Base-by-base conservation (phyloP, 2,797 vertebrate species). In the Toxotes lorentzi region DNA sequence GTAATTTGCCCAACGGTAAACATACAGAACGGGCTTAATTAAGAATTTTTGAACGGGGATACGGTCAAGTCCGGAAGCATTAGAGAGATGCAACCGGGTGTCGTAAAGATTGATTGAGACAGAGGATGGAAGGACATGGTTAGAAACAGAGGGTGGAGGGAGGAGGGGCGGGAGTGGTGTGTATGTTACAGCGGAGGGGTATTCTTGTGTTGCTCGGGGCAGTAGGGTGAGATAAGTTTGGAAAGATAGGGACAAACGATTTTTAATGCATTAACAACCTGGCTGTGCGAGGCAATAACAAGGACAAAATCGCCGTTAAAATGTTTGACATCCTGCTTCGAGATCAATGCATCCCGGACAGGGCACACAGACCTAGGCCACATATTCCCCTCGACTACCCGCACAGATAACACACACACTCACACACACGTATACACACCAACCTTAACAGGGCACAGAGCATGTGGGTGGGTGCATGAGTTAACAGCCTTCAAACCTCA, bases 1-100 rank as follows among this genome's bases (percentile, higher is more conserved):
- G 97, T 96, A 97, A 97, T 97, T 98, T 96, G 96, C 96, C 96
- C 96, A 97, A 98, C 96, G 95, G 98, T 98, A 99, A 99, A 99
- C 97, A 99, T 95, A 98, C 97, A 97, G 96, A 96, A 96, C 92
- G 94, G 96, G 97, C 96, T 99, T 98, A 98, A 99, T 99, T 98
- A 98, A 98, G 97, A 99, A 97, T 97, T 99, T 99, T 98, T 97
- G 96, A 99, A 96, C 96, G 96, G 96, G 97, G 96, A 95, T 95
- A 96, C 93, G 94, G 95, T 97, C 96, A 95, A 96, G 96, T 96
- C 97, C 96, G 96, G 97, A 97, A 97, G 96, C 97, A 97, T 97
- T 97, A 97, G 96, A 94, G 97, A 96, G 96, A 96, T 95, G 94
- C 93, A 96, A 94, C 96, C 94, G 96, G 96, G 97, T 95, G 97